Conservation (phyloP, 2,113 vertebrate genomes). For the Rhea pennata region DNA sequence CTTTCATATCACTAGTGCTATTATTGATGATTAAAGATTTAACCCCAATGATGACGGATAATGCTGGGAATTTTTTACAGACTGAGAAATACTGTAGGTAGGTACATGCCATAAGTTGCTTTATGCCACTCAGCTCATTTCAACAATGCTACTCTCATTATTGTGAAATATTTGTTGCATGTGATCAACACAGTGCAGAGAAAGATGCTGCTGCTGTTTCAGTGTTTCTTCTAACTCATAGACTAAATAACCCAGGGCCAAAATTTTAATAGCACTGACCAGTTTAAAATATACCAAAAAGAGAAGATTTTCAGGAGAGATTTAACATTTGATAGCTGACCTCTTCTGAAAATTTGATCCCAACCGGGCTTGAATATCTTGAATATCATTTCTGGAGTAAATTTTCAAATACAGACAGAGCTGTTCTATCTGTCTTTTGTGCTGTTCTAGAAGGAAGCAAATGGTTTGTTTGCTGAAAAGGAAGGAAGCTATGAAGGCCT, state of each 20-base stretch:
- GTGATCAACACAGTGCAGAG: background rate
- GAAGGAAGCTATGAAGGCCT: background rate
- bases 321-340: background rate
- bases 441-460: background rate
- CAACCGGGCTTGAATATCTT: background rate
- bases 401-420: background rate
- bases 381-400: background rate
- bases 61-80: background rate
- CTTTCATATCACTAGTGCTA: background rate
- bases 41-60: background rate
- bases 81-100: background rate
- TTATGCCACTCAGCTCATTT: background rate
- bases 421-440: background rate
- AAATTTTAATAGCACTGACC: background rate
- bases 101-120: background rate
- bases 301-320: background rate
- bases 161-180: constrained; percentile 34
- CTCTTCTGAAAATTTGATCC: background rate
- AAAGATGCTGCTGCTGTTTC: constrained; percentile 32
- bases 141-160: background rate
- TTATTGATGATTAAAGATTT: background rate
- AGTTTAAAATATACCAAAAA: background rate
- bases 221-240: constrained; percentile 6
- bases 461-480: background rate
- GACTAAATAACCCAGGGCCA: constrained; percentile 34